Conservation (phyloP, 2,797 vertebrate species). For the Pangasius larnaudii region DNA sequence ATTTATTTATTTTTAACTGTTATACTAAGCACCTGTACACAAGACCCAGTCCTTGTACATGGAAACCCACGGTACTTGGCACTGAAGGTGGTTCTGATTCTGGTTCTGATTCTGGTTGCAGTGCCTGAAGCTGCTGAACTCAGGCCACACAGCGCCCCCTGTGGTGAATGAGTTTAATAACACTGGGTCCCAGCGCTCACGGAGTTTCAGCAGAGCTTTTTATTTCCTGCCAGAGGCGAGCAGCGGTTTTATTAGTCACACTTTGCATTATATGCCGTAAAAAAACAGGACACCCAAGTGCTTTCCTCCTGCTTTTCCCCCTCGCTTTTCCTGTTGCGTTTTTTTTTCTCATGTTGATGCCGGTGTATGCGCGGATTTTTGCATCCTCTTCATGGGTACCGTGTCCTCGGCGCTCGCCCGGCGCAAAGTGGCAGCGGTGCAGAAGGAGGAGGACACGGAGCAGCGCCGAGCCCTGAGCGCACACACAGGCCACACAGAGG, state of each 20-base stretch:
- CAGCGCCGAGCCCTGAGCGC: not conserved
- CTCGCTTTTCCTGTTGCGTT: not conserved
- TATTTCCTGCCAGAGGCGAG: not conserved
- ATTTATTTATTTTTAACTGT: too few relatives aligned
- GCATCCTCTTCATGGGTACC: slow-evolving; percentile 58
- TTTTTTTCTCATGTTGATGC: slow-evolving; percentile 39
- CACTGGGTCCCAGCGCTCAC: not conserved
- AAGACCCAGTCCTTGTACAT: too few relatives aligned
- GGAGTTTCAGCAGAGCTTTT: not conserved
- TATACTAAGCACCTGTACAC: too few relatives aligned
- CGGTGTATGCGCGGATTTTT: slow-evolving; percentile 9
- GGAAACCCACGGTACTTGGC: too few relatives aligned
- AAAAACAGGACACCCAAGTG: not conserved
- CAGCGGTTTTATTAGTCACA: not conserved
- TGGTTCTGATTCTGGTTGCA: too few relatives aligned
- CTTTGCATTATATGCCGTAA: not conserved
- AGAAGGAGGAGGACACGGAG: slow-evolving; percentile 11
- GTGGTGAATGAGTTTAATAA: not conserved
- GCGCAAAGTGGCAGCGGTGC: slow-evolving; percentile 24
- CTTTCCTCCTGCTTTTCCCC: not conserved
- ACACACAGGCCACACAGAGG: not conserved
- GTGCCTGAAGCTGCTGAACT: not conserved
- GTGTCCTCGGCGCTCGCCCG: slow-evolving; percentile 59
- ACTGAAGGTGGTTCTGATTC: too few relatives aligned
- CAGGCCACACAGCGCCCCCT: not conserved